Evolutionary conservation across 2,888 invertebrate genomes (phyloP), one percentile per base, ranked within the genome.

Genomic region (Heptascelio sp.): DNA sequence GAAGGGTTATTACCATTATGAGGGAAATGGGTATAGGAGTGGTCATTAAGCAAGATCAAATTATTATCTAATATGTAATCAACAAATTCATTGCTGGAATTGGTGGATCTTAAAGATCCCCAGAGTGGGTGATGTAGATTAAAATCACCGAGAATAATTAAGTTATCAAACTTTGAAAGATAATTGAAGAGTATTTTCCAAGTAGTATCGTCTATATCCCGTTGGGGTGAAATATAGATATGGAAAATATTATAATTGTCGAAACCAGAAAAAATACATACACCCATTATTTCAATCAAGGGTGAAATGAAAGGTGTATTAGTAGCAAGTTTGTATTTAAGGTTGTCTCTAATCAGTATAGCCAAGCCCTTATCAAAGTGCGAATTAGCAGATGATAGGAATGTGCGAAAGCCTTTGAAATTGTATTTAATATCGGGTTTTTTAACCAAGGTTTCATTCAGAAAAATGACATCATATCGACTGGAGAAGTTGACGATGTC

Each of bases 51-150:
- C n/a, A 71, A 21, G 17, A 4, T 46, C 13, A 60, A 15, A 26
- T 71, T 25, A 8, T 4, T 15, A 2, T 40, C 17, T 19, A 46
- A 19, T 34, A 62, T 13, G 6, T 3, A 21, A 1, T 64, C 15
- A 4, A 26, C 40, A n/a, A 81, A 49, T 5, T 19, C 21, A 8
- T 55, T 15, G 23, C 80, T 76, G 25, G 6, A 8, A 15, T 0
- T 15, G 25, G 55, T 40, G 0, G 59, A 34, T 6, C 23, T 0
- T 5, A 6, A 2, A 19, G 64, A 55, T 9, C 72, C 72, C 82
- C 77, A 77, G 3, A 19, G 13, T 0, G 21, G 46, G 15, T 77
- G 23, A 37, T 81, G 76, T 17, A 75, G 9, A 37, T 80, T 80
- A 21, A 75, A 75, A 23, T 75, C 75, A 9, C 68, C 75, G 2